Conservation (phyloP, 92 coral and sea anemone species). For the Phenganax stokvisi region DNA sequence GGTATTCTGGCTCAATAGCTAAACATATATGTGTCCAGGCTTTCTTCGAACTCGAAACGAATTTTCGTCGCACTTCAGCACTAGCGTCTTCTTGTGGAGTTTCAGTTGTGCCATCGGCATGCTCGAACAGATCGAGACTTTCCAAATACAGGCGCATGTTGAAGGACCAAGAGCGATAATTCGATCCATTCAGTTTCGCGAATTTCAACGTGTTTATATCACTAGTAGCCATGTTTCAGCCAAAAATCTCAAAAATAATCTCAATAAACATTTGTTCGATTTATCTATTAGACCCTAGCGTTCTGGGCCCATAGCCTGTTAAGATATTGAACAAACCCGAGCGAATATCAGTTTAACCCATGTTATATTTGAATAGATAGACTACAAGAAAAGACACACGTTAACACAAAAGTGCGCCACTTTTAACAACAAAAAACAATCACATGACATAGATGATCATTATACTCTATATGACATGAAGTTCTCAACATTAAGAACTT, state of each 20-base stretch:
- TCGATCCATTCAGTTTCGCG: constrained; percentile 27
- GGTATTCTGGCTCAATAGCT: not conserved
- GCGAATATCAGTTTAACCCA: too few relatives aligned
- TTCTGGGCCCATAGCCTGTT: too few relatives aligned
- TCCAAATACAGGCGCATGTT: constrained; percentile 26
- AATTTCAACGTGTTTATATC: constrained; percentile 24
- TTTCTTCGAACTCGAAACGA: not conserved
- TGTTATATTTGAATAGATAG: too few relatives aligned
- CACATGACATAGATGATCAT: too few relatives aligned
- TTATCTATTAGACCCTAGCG: too few relatives aligned
- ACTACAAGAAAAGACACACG: too few relatives aligned
- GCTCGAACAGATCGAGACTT: constrained; percentile 15
- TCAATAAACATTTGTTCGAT: too few relatives aligned
- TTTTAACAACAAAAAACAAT: too few relatives aligned
- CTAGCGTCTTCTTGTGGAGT: constrained; percentile 25
- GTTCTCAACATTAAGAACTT: too few relatives aligned
- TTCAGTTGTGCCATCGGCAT: constrained; percentile 21
- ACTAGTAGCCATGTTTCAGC: not conserved
- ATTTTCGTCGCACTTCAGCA: constrained; percentile 18
- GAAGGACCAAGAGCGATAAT: constrained; percentile 33
- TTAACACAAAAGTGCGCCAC: too few relatives aligned
- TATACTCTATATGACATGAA: too few relatives aligned
- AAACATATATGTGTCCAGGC: not conserved
- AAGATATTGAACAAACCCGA: too few relatives aligned
- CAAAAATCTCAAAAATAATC: not conserved